Conservation (phyloP, 2,797 vertebrate species). For the Carcharodon carcharias region DNA sequence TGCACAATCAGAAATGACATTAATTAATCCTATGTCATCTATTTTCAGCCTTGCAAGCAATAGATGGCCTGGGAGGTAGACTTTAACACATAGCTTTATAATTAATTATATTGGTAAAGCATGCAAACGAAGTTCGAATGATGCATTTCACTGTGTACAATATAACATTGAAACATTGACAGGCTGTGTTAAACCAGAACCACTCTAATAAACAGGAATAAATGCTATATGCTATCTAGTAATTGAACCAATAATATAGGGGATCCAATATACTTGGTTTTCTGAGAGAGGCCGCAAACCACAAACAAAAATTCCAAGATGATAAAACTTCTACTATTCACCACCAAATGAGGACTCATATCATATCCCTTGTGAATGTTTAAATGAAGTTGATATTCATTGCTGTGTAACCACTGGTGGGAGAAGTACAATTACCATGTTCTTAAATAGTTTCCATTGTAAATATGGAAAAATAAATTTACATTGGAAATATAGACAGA, state of each 20-base stretch:
- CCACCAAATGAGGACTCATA: neutral
- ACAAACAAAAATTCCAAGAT: neutral
- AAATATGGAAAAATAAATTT: neutral
- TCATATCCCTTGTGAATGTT: neutral
- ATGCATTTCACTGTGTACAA: neutral
- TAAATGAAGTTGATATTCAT: neutral
- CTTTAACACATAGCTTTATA: neutral
- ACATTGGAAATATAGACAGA: neutral
- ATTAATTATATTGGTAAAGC: neutral
- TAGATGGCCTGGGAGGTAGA: neutral
- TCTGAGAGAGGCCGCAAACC: neutral
- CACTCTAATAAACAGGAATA: neutral
- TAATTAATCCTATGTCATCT: neutral
- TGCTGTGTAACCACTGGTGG: neutral
- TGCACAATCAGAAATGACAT: neutral
- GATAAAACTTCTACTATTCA: neutral
- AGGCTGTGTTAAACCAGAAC: neutral
- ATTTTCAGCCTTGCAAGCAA: neutral
- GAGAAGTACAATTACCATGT: neutral
- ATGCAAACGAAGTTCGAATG: neutral
- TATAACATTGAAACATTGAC: neutral
- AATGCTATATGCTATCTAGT: neutral
- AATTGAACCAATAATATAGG: neutral
- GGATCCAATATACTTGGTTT: neutral
- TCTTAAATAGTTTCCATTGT: neutral